phyloP scores from a whole-genome alignment of 2,888 invertebrate species.

The Meta bourneti region DNA sequence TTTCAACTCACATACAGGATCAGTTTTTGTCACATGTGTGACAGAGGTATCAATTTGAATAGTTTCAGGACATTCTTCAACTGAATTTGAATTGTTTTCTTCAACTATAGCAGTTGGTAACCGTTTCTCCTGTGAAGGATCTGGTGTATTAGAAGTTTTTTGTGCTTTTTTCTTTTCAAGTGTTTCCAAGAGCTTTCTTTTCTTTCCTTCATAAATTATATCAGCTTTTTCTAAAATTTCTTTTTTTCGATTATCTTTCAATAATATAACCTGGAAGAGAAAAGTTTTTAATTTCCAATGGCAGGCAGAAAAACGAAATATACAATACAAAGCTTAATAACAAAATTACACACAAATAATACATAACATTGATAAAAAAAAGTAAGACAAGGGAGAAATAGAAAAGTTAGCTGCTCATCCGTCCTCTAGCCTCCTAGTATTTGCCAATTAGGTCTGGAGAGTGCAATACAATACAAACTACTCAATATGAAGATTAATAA shows the following conservation, averaged over 20 bases:
- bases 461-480: too few species aligned
- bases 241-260: slow-evolving; percentile 79
- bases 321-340: slow-evolving; percentile 4
- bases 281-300: background rate
- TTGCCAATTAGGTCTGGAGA: too few species aligned
- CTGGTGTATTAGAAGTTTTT: background rate
- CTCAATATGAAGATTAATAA: too few species aligned
- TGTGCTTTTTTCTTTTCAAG: slow-evolving; percentile 20
- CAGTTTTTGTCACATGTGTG: background rate
- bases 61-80: background rate
- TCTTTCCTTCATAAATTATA: slow-evolving; percentile 89
- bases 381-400: background rate
- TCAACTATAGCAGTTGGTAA: background rate
- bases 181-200: slow-evolving; percentile 83
- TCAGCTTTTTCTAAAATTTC: slow-evolving; percentile 84
- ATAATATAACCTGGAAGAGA: slow-evolving; percentile 79
- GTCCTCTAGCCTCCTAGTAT: too few species aligned
- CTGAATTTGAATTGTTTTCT: background rate
- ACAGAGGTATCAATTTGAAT: background rate
- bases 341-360: background rate
- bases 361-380: background rate
- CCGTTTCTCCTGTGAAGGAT: background rate
- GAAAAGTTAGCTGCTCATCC: too few species aligned
- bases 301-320: background rate
- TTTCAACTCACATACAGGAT: background rate